phyloP scores from a whole-genome alignment of 2,113 vertebrate species.

The Ovis canadensis region DNA sequence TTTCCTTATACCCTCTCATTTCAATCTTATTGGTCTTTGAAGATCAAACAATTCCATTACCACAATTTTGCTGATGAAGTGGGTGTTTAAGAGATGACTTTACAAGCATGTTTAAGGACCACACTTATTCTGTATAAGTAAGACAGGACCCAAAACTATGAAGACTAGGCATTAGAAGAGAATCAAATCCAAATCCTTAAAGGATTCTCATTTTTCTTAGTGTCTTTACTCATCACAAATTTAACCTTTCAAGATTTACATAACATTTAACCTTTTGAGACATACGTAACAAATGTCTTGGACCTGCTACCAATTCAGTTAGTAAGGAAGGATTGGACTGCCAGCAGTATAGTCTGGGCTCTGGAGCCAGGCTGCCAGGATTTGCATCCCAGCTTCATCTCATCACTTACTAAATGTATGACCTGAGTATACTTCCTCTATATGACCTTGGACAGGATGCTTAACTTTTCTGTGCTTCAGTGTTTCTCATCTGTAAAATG shows the following conservation, averaged over 20 bases:
- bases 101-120: background rate
- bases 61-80: background rate
- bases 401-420: background rate
- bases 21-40: background rate
- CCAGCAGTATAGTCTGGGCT: background rate
- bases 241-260: background rate
- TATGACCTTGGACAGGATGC: background rate
- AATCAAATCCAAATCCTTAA: background rate
- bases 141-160: background rate
- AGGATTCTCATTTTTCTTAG: background rate
- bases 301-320: background rate
- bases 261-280: background rate
- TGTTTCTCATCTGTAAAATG: constrained; percentile 15
- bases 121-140: background rate
- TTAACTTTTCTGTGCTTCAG: background rate
- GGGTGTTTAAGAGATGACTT: background rate
- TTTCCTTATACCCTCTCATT: background rate
- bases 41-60: background rate
- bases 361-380: background rate
- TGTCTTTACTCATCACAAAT: background rate
- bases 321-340: background rate
- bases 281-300: background rate
- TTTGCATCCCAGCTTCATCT: background rate
- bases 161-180: background rate
- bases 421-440: background rate